Evolutionary conservation across 1,140 invertebrate genomes (phyloP), one percentile per base, ranked within the genome.

Genomic region (Chlorops oryzae): DNA sequence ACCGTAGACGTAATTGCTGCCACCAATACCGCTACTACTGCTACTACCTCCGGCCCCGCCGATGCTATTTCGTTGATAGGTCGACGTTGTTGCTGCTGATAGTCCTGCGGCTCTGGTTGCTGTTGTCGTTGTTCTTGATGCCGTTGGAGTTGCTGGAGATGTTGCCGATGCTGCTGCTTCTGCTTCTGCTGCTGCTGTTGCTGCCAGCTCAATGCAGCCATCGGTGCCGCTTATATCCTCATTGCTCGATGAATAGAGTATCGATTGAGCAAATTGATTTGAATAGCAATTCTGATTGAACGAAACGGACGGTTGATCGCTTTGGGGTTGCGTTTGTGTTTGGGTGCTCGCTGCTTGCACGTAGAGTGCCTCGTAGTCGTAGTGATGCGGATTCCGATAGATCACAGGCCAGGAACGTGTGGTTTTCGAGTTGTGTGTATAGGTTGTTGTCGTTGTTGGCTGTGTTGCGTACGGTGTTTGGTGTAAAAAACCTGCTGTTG

Each of bases 341-440:
- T 49, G 27, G 23, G 23, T 18, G 18, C 13, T 17, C 24, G 40
- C 18, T n/a, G 54, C 39, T 27, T 70, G 59, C n/a, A 65, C 65
- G 56, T 69, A 69, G 9, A 71, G 54, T 4, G 66, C 62, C 53
- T 72, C 69, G 67, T 70, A 72, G 49, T 72, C 69, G 47, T 63
- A 70, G 41, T 70, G 63, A 45, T 70, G 63, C 0, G 69, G 64
- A 62, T 72, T 72, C 13, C 69, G 56, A 54, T 72, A 70, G 39
- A 72, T 72, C 20, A 72, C 70, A 0, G 70, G 70, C 70, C 70
- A 72, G 38, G 65, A 70, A 10, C 66, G 62, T 3, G 70, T 72
- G 13, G 70, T 72, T 49, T 65, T 72, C 3, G 63, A 68, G 48
- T 72, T 70, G 47, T 68, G 62, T 22, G 59, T 68, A 21, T 72